Evolutionary conservation across 1,140 invertebrate species (phyloP).

Genomic region (Heliconius hewitsoni): DNA sequence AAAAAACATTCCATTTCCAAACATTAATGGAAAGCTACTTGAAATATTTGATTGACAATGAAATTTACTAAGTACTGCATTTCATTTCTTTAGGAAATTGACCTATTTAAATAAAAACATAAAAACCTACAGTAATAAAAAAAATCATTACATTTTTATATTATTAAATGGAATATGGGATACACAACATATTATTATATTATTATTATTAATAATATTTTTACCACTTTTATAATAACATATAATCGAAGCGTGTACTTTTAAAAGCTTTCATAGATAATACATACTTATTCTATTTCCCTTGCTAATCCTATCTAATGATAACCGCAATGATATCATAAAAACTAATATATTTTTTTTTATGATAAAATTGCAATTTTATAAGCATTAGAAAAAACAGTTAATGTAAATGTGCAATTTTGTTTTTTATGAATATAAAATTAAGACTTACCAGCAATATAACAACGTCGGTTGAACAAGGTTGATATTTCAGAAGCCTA

Average conservation of each 20-base stretch:
- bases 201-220: background rate
- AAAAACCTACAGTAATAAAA: background rate
- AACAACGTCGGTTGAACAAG: constrained; percentile 66
- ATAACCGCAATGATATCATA: constrained; percentile 13
- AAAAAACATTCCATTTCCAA: background rate
- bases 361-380: constrained; percentile 1
- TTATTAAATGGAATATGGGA: too few species aligned
- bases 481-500: constrained; percentile 82
- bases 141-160: too few species aligned
- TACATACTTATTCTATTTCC: constrained; percentile 1
- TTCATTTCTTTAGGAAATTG: background rate
- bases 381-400: background rate
- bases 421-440: background rate
- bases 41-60: background rate
- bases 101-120: constrained; percentile 12
- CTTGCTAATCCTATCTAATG: constrained; percentile 21
- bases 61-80: too few species aligned
- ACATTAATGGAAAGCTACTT: background rate
- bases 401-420: background rate
- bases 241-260: constrained; percentile 9
- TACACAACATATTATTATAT: background rate
- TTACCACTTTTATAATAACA: background rate
- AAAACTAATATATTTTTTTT: background rate
- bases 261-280: constrained; percentile 28
- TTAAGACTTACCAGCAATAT: constrained; percentile 65